Base-by-base conservation (phyloP, 1,140 invertebrate genomes). In the Drosophila serrata region DNA sequence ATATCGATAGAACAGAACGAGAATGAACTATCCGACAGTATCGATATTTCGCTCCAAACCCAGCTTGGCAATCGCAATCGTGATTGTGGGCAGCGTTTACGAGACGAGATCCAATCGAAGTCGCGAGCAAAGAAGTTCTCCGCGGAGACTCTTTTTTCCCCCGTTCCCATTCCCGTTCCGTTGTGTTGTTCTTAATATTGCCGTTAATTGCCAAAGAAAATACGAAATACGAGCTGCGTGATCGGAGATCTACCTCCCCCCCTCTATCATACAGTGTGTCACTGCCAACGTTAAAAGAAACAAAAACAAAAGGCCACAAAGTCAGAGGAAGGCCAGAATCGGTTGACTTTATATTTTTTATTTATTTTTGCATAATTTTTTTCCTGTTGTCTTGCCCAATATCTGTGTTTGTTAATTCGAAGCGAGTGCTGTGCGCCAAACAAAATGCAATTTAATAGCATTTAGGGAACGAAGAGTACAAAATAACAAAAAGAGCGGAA, bases 371-470 rank as follows among this genome's bases (percentile, higher is more conserved):
- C 56, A 46, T 46, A 6, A 58, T 40, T 63, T 42, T 63, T 63
- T 63, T 60, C 27, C 56, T 64, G 61, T 56, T 55, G 53, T 64
- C 56, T 31, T 64, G 56, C 51, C 27, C 39, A 27, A 70, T 31
- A 42, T 45, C 29, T 12, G 60, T 48, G 27, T 53, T 35, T 68
- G 64, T 46, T 27, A 29, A 46, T 31, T 45, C 53, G 40, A 61
- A 61, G 17, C 31, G 42, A 43, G 35, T 42, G 58, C 51, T 65
- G 42, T 74, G 55, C 57, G 45, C 45, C 39, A 43, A 67, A 35
- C 80, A 84, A 85, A 81, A 84, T 84, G 81, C 76, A 76, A 81
- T 60, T 70, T 43, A 49, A 76, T 33, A 51, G 59, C 56, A 63
- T 74, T 77, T 76, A 53, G 45, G 62, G 9, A 55, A 45, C 56